These are phyloP conservation scores for Cichladusa arquata DNA, from an alignment of 2,113 vertebrate species.

Conservation along the genomic window DNA sequence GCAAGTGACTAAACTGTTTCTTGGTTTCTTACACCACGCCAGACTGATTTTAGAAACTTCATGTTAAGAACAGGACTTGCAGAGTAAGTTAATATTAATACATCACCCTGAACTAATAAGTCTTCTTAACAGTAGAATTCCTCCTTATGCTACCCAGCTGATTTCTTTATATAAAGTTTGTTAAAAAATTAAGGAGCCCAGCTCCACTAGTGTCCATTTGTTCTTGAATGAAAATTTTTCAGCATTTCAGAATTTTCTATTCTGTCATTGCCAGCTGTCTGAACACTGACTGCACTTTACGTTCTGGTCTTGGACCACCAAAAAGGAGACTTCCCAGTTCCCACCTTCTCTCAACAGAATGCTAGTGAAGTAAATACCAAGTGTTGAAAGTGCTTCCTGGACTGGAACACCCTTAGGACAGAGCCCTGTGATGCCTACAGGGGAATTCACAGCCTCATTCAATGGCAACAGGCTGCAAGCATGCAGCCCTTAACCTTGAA, in stretches of 20 bases:
- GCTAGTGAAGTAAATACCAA: background rate
- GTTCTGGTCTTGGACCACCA: background rate
- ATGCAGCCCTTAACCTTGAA: background rate
- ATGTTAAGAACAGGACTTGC: background rate
- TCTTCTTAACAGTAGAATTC: background rate
- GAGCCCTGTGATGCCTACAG: background rate
- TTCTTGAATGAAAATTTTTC: background rate
- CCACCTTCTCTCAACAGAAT: background rate
- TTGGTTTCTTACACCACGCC: background rate
- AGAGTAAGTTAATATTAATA: background rate
- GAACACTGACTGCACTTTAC: background rate
- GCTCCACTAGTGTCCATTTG: background rate
- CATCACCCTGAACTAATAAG: background rate
- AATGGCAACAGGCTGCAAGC: background rate
- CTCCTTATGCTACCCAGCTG: background rate
- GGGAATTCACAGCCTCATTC: background rate
- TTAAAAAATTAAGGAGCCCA: background rate
- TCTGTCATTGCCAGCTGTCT: background rate
- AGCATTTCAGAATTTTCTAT: background rate
- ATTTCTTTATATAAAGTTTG: background rate
- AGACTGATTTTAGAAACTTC: background rate
- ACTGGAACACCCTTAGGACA: background rate
- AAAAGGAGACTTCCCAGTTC: background rate
- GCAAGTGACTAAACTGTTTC: background rate
- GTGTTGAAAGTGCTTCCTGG: background rate